Evolutionary conservation across 2,797 vertebrate genomes (phyloP), one percentile per base, ranked within the genome.

Genomic region (Hippopotamyrus pictus): DNA sequence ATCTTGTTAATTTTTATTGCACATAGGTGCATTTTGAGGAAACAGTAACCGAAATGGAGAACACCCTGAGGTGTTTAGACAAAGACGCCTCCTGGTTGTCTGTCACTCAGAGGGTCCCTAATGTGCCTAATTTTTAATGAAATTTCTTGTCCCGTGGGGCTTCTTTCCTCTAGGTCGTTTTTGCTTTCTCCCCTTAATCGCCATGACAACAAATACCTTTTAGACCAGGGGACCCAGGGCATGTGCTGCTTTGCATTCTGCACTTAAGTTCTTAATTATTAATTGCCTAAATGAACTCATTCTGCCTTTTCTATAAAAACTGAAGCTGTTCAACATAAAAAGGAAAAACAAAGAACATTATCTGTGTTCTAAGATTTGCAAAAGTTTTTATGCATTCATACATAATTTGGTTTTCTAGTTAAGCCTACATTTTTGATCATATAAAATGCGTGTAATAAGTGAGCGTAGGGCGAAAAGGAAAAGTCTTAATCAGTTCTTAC

Each of bases 121-220:
- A 51, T 14, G 5, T 65, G 41, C 19, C 22, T 14, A 7, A 84
- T 86, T 46, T 59, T 41, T 59, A 19, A 83, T 19, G 53, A 44
- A 41, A 57, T 57, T 33, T 57, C 53, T 14, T 46, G 14, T 73
- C 76, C 29, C 19, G 19, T 19, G 41, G 54, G 22, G 83, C 59
- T 29, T 50, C 17, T 65, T 69, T 86, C 59, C 88, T 89, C n/a
- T 22, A 51, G 46, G 88, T 17, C 29, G 54, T 62, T 41, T 87
- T 59, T 11, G 9, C 79, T 69, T 7, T 69, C 22, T 41, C 82
- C 19, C 82, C 44, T 85, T 44, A 51, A 44, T 86, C 84, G 51
- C 59, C 59, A 86, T 54, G 62, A 89, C 62, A 54, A 86, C 84
- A 53, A 19, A 53, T n/a, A 19, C 84, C 84, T 73, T 84, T 86